A percentile compares a stretch with the other conserved stretches of the same genome.
These are phyloP conservation scores for Anastrepha obliqua DNA, from an alignment of 1,140 invertebrate genomes.

Conservation along the genomic window DNA sequence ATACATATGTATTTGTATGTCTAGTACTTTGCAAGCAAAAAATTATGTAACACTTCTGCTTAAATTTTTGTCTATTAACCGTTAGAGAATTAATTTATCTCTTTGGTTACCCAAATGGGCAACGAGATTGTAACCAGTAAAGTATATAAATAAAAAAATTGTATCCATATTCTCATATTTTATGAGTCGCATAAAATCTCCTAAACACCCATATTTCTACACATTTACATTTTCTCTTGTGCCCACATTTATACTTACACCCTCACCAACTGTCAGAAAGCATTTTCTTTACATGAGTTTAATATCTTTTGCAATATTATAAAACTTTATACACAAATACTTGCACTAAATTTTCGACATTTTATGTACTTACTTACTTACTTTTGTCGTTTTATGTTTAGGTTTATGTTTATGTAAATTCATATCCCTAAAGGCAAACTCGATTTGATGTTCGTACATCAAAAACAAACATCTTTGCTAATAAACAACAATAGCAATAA, in stretches of 20 bases:
- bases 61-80: neutral
- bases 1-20: too few species aligned
- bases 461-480: neutral
- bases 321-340: constrained; percentile 2
- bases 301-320: neutral
- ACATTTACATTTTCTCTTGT: neutral
- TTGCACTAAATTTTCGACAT: constrained; percentile 8
- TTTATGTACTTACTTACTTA: neutral
- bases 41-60: too few species aligned
- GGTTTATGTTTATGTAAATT: neutral
- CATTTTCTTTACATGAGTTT: neutral
- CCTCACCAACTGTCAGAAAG: neutral
- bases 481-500: neutral
- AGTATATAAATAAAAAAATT: too few species aligned
- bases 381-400: constrained; percentile 12
- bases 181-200: neutral
- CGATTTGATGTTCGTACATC: constrained; percentile 10
- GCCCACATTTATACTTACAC: neutral
- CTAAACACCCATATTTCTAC: neutral
- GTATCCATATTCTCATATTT: neutral
- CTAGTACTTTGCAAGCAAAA: too few species aligned
- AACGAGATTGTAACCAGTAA: neutral
- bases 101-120: neutral
- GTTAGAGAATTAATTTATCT: too few species aligned
- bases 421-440: neutral